A percentile compares a stretch with the other conserved stretches of the same genome.
phyloP scores from a whole-genome alignment of 2,113 vertebrate species.

The Procavia capensis region DNA sequence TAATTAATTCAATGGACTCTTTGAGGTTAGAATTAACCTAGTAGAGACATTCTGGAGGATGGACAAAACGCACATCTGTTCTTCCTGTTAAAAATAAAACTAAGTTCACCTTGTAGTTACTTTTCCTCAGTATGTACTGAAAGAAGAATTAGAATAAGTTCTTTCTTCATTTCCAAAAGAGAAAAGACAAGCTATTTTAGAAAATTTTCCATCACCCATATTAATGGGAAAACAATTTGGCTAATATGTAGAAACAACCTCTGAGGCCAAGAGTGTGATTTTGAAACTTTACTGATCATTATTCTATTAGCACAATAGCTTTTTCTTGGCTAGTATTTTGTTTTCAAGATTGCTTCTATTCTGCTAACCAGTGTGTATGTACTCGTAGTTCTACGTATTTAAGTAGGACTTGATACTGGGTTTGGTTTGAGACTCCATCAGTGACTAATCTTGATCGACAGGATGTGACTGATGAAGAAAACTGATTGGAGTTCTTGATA shows the following conservation, averaged over 20 bases:
- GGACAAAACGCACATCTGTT: background rate
- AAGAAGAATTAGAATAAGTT: background rate
- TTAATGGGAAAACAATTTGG: background rate
- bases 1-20: background rate
- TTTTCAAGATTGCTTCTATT: background rate
- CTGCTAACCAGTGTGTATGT: background rate
- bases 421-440: background rate
- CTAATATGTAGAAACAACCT: background rate
- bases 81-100: background rate
- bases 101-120: background rate
- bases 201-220: background rate
- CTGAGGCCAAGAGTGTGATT: accelerated
- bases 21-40: background rate
- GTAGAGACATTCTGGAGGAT: background rate
- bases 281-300: background rate
- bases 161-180: background rate
- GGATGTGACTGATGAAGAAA: background rate
- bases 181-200: background rate
- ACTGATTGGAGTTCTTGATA: background rate
- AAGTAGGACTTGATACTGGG: background rate
- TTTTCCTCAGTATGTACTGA: background rate
- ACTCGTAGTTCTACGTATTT: background rate
- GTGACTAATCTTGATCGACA: background rate
- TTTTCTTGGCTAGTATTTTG: background rate
- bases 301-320: background rate